Evolutionary conservation across 2,888 invertebrate genomes (phyloP).

Genomic region (Nyleta sp.): DNA sequence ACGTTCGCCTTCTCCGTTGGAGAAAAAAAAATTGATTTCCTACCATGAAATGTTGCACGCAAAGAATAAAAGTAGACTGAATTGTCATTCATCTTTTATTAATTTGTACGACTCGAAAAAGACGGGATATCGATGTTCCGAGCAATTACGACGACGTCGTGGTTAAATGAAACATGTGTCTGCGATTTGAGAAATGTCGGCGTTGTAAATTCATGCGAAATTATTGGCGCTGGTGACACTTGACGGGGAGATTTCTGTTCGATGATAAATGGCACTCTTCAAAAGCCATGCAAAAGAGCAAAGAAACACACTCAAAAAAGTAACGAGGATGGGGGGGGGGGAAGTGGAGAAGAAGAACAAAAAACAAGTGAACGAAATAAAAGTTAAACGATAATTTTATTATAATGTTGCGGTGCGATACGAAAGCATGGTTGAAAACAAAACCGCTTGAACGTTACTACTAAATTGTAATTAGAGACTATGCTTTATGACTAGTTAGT

Average conservation of each 20-base stretch:
- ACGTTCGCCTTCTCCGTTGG: constrained; percentile 53
- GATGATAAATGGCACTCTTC: constrained; percentile 46
- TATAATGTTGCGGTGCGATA: constrained; percentile 39
- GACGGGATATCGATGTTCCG: constrained; percentile 58
- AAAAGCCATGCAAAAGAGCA: constrained; percentile 38
- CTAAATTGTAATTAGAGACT: constrained; percentile 51
- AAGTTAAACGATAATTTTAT: constrained; percentile 58
- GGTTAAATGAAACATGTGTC: constrained; percentile 42
- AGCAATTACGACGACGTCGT: constrained; percentile 54
- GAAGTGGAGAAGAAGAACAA: background rate
- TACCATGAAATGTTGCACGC: constrained; percentile 65
- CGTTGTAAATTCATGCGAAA: constrained; percentile 39
- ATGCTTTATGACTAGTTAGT: constrained; percentile 58
- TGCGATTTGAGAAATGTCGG: constrained; percentile 42
- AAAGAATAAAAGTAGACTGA: constrained; percentile 67
- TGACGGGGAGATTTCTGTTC: constrained; percentile 21
- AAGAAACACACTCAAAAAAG: background rate
- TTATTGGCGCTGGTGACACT: constrained; percentile 36
- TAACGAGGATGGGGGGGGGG: background rate
- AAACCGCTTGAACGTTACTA: constrained; percentile 11
- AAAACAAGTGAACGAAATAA: constrained; percentile 42
- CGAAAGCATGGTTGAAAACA: constrained; percentile 41
- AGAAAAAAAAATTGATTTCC: constrained; percentile 65
- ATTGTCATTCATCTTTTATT: constrained; percentile 62
- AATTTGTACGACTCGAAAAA: constrained; percentile 58